Conservation (phyloP, 2,113 vertebrate genomes). For the Falcunculus frontatus region DNA sequence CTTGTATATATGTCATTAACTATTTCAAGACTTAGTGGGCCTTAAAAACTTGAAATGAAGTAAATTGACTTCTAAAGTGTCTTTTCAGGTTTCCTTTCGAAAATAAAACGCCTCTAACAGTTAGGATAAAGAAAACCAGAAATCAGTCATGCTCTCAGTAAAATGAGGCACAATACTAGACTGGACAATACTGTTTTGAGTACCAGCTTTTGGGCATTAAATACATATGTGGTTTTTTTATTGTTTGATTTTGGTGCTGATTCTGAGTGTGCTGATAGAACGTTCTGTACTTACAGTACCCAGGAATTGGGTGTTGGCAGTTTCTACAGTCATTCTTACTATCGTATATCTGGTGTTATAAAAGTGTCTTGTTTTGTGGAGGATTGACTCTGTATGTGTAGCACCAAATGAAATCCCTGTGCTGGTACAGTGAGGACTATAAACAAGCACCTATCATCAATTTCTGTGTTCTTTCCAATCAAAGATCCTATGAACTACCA, state of each 20-base stretch:
- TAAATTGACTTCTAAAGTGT: not conserved
- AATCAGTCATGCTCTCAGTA: not conserved
- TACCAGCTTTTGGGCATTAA: not conserved
- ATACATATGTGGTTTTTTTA: no score
- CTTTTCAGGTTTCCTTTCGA: not conserved
- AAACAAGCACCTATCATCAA: not conserved
- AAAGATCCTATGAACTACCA: not conserved
- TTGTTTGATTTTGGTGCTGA: not conserved
- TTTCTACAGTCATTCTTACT: not conserved
- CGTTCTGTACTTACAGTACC: not conserved
- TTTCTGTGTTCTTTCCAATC: not conserved
- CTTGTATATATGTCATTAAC: not conserved
- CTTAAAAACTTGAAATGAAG: not conserved
- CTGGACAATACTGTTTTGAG: accelerated
- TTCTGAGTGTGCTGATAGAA: not conserved
- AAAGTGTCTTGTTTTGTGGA: not conserved
- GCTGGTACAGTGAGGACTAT: not conserved
- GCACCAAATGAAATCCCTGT: not conserved
- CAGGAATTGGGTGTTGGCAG: accelerated
- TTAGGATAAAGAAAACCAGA: not conserved
- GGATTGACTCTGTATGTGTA: not conserved
- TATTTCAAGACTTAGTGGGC: not conserved
- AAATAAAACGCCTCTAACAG: not conserved
- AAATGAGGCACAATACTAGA: not conserved
- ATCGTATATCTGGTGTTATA: accelerated